Evolutionary conservation across 2,888 invertebrate species (phyloP), one percentile per base, ranked within the genome.

Genomic region (Polydrusus cervinus): DNA sequence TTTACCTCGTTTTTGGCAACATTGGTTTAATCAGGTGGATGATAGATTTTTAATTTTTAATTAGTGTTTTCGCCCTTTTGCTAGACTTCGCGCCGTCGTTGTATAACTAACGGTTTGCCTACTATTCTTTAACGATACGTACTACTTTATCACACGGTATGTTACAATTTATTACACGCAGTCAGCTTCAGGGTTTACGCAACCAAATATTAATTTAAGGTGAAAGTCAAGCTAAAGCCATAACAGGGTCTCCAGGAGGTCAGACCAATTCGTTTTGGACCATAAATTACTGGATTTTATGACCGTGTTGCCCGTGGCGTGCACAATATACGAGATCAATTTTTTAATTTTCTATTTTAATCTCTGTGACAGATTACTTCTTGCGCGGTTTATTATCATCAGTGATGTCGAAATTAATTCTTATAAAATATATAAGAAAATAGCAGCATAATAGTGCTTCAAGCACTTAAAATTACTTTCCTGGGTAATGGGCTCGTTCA

Each of bases 151-250:
- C 34, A 55, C 55, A 34, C 34, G 30, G 55, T 55, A 55, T 55
- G 25, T 16, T 34, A 14, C 7, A 34, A 34, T 34, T 5, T 25
- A 34, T 55, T 30, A 13, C 25, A 25, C 25, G 13, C 30, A 55
- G n/a, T n/a, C n/a, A 55, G 55, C 20, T 55, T 55, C 34, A 14
- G 51, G 14, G 49, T 74, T 77, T 73, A 76, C 70, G 77, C 71
- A 77, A 74, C 64, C 45, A 66, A 77, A 74, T 70, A 74, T 74
- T 53, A 74, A 66, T 74, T 76, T 71, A 74, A 77, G 77, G 77
- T 77, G 77, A 77, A 77, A 77, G 77, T 74, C 74, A 71, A 72
- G 60, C 69, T 76, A 65, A 69, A 65, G 65, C 69, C 57, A 34
- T 66, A 65, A 53, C 47, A 51, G 25, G 60, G 65, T 34, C 72